Base-by-base conservation (phyloP, 1,140 invertebrate species). In the Habropoda laboriosa region DNA sequence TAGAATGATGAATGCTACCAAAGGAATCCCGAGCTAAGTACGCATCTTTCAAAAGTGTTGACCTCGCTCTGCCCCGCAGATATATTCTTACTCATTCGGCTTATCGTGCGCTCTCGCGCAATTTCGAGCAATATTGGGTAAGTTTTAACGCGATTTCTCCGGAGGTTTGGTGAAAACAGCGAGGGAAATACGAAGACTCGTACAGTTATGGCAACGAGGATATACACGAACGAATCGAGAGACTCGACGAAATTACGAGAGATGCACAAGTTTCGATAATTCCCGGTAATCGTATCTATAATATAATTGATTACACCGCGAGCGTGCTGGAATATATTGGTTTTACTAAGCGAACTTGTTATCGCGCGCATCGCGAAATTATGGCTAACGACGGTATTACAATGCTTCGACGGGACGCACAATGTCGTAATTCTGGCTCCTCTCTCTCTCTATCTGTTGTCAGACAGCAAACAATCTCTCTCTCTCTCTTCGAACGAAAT, bases 81-180 rank as follows among this genome's bases (percentile, higher is more conserved):
- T 24, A 42, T 45, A 58, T 57, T 67, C 61, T 83, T 83, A 80
- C 83, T 84, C 82, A 75, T 45, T 49, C 70, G 13, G 30, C 24
- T 30, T 58, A 45, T 42, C 18, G 35, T 18, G 7, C 21, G 16
- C 24, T n/a, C n/a, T n/a, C n/a, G 35, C n/a, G 38, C 21, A 47
- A 77, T 57, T 49, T n/a, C 53, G 7, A 38, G 6, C 2, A 38
- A 24, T 47, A 27, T 58, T 42, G 38, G 21, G 8, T 4, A n/a
- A 35, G 4, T 47, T 67, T 58, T 21, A 30, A 3, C 2, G 40
- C 27, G 4, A 27, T 38, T 74, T n/a, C 42, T 70, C 32, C 10
- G 10, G 21, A 58, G 55, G 27, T 18, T 40, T 24, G 24, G 4
- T 2, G 5, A 4, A n/a, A n/a, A n/a, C n/a, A n/a, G n/a, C 13